Evolutionary conservation across 2,888 invertebrate species (phyloP), one percentile per base, ranked within the genome.

Genomic region (Hirtodrosophila confusa): DNA sequence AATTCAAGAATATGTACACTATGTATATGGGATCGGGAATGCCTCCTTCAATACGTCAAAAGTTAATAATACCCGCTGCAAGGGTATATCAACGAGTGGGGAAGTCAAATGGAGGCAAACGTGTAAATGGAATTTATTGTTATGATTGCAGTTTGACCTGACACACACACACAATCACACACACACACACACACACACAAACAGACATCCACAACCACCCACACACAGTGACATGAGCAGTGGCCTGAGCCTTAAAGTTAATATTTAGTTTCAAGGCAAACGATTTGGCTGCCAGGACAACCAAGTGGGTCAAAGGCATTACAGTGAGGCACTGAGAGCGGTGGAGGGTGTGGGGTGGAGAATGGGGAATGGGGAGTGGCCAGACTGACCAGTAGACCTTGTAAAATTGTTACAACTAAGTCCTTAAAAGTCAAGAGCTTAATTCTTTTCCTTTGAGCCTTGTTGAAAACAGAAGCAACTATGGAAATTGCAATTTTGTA

Each of bases 81-180:
- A 58, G 39, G 39, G 48, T 50, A 53, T 49, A 6, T 33, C 40
- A 44, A 29, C 31, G 31, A 24, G 12, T 7, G 23, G 23, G 54
- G 43, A 51, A 69, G 51, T 57, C 65, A 69, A 63, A 65, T 53
- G 37, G 60, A 63, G 76, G 72, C 57, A 58, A 78, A 79, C 61
- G 65, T 76, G 76, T 64, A 85, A 82, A 79, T 79, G 50, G 61
- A 80, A 80, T 82, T 85, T 80, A 80, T 82, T 76, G 86, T 85
- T 76, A 79, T 76, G 74, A 85, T 79, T 80, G 86, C 79, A 82
- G 68, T 78, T 75, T 75, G 69, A 66, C 69, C 69, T 47, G 50
- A 23, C 43, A 45, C 37, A 47, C 10, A 47, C 29, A 45, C 53
- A 48, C 3, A 50, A n/a, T n/a, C 6, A 33, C 39, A 41, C 12